Percentiles rank a stretch among this genome's conserved stretches.
Conservation (phyloP, 2,797 vertebrate species). For the Rhinatrema bivittatum region DNA sequence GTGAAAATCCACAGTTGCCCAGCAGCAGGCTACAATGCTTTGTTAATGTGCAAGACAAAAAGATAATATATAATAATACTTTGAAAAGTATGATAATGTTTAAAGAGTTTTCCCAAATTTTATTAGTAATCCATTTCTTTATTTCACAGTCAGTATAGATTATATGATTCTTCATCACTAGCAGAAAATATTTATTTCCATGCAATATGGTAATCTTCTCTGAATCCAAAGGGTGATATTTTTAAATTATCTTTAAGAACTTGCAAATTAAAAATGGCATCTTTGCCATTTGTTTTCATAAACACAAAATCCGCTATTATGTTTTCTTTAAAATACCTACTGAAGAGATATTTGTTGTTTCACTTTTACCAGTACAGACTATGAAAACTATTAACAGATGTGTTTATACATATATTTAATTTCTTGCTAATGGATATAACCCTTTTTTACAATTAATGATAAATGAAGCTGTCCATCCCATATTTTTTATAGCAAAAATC, state of each 20-base stretch:
- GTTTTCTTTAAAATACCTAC: constrained; percentile 9
- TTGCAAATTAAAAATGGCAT: constrained; percentile 17
- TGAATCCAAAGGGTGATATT: constrained; percentile 14
- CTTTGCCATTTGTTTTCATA: constrained; percentile 22
- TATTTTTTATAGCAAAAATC: too few species aligned
- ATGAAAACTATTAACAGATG: too few species aligned
- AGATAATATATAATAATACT: too few species aligned
- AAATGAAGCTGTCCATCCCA: too few species aligned
- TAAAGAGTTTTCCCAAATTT: constrained; percentile 9
- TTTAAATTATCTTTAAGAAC: constrained; percentile 24
- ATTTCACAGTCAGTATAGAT: constrained; percentile 8
- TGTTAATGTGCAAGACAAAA: constrained; percentile 5
- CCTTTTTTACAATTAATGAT: too few species aligned
- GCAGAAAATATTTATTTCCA: constrained; percentile 21
- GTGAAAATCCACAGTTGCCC: constrained; percentile 3
- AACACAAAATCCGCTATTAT: constrained; percentile 16
- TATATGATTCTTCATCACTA: constrained; percentile 8
- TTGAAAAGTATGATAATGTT: not conserved
- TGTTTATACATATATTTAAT: too few species aligned
- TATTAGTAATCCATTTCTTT: constrained; percentile 14
- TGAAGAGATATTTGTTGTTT: constrained; percentile 19
- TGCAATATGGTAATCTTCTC: constrained; percentile 1
- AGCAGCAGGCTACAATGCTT: not conserved
- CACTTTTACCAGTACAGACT: too few species aligned
- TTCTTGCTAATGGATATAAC: too few species aligned